These are phyloP conservation scores for Himalopsyche japonica DNA, from an alignment of 2,888 invertebrate genomes.

Conservation along the genomic window DNA sequence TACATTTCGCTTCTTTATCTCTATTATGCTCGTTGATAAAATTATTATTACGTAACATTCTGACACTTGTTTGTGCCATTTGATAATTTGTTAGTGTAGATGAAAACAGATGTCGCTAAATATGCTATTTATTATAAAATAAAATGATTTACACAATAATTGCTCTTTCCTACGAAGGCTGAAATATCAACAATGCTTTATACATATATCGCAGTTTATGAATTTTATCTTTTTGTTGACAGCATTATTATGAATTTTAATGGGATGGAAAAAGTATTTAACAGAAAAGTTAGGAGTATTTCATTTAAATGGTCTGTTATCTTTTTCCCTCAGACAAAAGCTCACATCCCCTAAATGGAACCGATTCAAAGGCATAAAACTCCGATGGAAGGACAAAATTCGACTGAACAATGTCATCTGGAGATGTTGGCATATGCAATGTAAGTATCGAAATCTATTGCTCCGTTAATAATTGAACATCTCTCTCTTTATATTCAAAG, in stretches of 20 bases:
- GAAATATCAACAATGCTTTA: no score
- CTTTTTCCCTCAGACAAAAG: slow-evolving; percentile 82
- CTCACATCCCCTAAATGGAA: slow-evolving; percentile 99
- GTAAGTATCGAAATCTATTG: slow-evolving; percentile 58
- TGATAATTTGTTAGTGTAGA: neutral
- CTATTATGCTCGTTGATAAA: neutral
- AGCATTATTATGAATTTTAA: no score
- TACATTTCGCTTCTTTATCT: neutral
- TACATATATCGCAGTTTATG: no score
- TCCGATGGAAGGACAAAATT: slow-evolving; percentile 98
- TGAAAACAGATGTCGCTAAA: neutral
- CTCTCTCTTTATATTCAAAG: neutral
- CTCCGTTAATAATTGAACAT: neutral
- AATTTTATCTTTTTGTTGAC: no score
- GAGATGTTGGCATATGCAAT: slow-evolving; percentile 99
- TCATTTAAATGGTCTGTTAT: neutral
- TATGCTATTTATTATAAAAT: neutral
- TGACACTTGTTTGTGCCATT: neutral
- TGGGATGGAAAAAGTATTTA: no score
- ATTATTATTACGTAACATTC: neutral
- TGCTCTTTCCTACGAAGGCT: no score
- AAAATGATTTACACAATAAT: no score
- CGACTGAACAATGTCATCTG: slow-evolving; percentile 99
- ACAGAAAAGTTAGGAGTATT: no score
- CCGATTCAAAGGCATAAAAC: slow-evolving; percentile 95